Evolutionary conservation across 2,888 invertebrate species (phyloP).

Genomic region (Sycophila texana): DNA sequence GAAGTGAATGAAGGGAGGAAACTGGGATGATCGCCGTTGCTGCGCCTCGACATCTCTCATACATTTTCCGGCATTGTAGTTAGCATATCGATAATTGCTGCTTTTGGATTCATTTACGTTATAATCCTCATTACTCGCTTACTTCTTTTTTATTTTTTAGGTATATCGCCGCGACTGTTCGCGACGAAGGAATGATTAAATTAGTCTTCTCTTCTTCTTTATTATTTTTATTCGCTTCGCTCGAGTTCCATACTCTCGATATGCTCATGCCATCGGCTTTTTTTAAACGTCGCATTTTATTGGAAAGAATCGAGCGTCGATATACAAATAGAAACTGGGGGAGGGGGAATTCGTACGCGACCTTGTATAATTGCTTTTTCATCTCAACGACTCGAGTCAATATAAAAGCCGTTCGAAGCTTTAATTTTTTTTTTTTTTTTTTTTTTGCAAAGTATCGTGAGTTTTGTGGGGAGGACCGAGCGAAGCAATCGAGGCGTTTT

Average conservation of each 20-base stretch:
- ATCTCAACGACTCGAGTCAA: not conserved
- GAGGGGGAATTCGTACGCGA: conserved; percentile 54
- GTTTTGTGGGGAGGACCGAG: not conserved
- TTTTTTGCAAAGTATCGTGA: not conserved
- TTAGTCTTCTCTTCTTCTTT: conserved; percentile 54
- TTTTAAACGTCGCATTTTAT: conserved; percentile 12
- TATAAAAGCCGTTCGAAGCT: conserved; percentile 16
- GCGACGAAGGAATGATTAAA: conserved; percentile 68
- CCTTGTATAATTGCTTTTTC: conserved; percentile 46
- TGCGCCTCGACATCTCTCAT: conserved; percentile 53
- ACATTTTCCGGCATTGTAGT: conserved; percentile 58
- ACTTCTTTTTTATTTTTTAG: conserved; percentile 54
- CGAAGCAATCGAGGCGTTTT: conserved; percentile 1
- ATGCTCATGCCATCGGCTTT: conserved; percentile 37
- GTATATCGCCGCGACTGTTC: conserved; percentile 61
- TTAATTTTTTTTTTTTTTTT: not conserved
- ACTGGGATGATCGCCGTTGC: conserved; percentile 56
- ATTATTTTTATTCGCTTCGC: conserved; percentile 43
- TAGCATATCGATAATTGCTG: conserved; percentile 62
- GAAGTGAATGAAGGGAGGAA: not conserved
- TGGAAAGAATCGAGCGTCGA: conserved; percentile 50
- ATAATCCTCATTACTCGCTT: conserved; percentile 50
- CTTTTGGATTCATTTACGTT: conserved; percentile 59
- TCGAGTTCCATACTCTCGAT: conserved; percentile 49
- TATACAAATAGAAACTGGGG: conserved; percentile 38